Conservation (phyloP, 2,888 invertebrate species). For the Melangyna quadrimaculata region DNA sequence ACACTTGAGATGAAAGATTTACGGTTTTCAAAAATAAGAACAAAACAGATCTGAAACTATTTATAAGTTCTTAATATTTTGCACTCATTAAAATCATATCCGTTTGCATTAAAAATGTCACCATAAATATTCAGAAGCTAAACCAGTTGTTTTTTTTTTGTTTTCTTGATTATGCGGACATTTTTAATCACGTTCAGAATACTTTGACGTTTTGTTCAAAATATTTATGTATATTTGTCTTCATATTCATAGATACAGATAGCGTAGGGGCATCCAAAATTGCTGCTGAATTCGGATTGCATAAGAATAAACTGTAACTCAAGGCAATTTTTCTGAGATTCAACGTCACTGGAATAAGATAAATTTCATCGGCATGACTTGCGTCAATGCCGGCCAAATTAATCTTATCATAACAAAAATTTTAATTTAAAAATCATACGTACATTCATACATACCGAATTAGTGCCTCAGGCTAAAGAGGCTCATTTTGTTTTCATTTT, state of each 20-base stretch:
- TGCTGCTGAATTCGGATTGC: neutral
- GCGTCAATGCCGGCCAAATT: constrained; percentile 34
- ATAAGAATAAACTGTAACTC: neutral
- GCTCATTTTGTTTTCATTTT: neutral
- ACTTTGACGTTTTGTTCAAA: neutral
- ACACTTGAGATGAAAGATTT: neutral
- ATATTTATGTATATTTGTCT: neutral
- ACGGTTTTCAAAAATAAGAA: neutral
- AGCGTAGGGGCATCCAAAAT: neutral
- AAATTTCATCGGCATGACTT: constrained; percentile 27
- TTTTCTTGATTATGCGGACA: neutral
- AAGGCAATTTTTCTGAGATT: constrained; percentile 4
- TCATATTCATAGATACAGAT: too few relatives aligned
- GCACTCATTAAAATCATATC: neutral
- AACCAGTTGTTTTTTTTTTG: neutral
- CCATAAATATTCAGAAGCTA: neutral
- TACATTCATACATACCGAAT: neutral
- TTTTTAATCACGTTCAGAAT: neutral
- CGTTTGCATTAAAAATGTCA: neutral
- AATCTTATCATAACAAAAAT: constrained; percentile 15
- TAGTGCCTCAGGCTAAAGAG: neutral
- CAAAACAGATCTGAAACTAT: neutral
- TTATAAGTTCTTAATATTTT: neutral
- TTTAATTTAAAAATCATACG: neutral
- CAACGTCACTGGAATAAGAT: neutral